A percentile compares a stretch with the other conserved stretches of the same genome.
Evolutionary conservation across 2,888 invertebrate genomes (phyloP).

Genomic region (Hirtodrosophila alboralis): DNA sequence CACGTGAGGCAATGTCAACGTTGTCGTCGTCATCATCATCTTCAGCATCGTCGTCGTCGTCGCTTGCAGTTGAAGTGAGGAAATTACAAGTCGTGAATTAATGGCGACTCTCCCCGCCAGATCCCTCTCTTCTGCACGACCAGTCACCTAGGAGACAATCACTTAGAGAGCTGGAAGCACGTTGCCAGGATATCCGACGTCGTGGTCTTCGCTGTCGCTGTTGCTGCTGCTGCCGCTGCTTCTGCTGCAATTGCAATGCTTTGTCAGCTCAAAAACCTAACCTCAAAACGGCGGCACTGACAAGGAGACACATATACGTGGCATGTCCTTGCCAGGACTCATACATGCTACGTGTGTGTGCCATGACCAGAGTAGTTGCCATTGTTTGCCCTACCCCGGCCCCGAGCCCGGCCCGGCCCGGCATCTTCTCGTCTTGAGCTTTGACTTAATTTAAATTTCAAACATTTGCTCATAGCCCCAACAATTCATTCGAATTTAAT

Average conservation of each 20-base stretch:
- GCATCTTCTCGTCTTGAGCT: conserved; percentile 8
- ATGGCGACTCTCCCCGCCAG: conserved; percentile 65
- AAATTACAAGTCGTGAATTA: conserved; percentile 83
- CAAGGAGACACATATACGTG: conserved; percentile 47
- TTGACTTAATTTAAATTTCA: conserved; percentile 55
- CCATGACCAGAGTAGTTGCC: conserved; percentile 24
- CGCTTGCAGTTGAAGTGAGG: conserved; percentile 79
- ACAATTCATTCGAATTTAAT: conserved; percentile 66
- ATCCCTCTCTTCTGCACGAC: not conserved
- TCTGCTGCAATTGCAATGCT: conserved; percentile 70
- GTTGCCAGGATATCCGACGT: conserved; percentile 77
- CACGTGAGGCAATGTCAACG: conserved; percentile 43
- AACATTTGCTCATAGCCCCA: conserved; percentile 35
- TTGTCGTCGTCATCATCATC: conserved; percentile 29
- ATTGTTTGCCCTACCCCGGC: conserved; percentile 32
- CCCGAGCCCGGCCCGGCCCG: not conserved
- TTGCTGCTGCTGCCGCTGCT: conserved; percentile 6
- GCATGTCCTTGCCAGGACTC: conserved; percentile 42
- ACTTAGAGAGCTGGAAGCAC: conserved; percentile 58
- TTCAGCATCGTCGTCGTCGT: conserved; percentile 15
- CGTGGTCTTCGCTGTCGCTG: conserved; percentile 51
- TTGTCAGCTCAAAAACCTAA: conserved; percentile 78
- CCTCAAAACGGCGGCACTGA: conserved; percentile 63
- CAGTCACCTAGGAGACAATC: conserved; percentile 42
- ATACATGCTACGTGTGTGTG: conserved; percentile 16